Evolutionary conservation across 2,888 invertebrate species (phyloP).

Genomic region (Fragum fragum): DNA sequence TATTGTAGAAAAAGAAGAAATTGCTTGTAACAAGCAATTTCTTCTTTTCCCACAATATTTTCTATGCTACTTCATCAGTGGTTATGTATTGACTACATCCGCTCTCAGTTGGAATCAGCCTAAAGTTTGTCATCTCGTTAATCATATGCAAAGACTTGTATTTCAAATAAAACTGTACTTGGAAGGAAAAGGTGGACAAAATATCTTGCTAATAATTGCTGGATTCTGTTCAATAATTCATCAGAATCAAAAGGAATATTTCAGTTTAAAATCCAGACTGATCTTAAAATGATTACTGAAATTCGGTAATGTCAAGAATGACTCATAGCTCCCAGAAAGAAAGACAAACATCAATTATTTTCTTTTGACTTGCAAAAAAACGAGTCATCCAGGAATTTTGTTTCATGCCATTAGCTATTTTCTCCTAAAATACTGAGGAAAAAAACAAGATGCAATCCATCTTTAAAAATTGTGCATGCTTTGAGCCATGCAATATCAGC

Average conservation of each 20-base stretch:
- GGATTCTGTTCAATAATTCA: not conserved
- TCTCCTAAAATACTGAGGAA: not conserved
- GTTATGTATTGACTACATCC: no score
- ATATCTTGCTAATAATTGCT: not conserved
- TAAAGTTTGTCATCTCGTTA: no score
- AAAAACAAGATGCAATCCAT: not conserved
- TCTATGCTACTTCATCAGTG: no score
- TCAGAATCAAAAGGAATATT: not conserved
- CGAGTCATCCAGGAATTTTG: not conserved
- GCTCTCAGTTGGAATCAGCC: no score
- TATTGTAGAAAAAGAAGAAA: no score
- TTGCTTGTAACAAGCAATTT: no score
- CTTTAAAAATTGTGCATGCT: not conserved
- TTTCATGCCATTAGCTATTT: conserved; percentile 6
- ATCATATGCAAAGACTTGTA: no score
- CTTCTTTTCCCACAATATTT: no score
- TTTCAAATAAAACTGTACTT: no score
- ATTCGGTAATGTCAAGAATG: not conserved
- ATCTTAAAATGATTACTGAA: conserved; percentile 4
- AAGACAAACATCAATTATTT: not conserved
- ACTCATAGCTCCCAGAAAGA: not conserved
- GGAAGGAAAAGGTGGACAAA: no score
- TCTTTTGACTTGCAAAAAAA: conserved; percentile 5
- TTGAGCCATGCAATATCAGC: not conserved
- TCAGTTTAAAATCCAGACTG: not conserved